Evolutionary conservation across 2,888 invertebrate genomes (phyloP).

Genomic region (Dusona sp.): DNA sequence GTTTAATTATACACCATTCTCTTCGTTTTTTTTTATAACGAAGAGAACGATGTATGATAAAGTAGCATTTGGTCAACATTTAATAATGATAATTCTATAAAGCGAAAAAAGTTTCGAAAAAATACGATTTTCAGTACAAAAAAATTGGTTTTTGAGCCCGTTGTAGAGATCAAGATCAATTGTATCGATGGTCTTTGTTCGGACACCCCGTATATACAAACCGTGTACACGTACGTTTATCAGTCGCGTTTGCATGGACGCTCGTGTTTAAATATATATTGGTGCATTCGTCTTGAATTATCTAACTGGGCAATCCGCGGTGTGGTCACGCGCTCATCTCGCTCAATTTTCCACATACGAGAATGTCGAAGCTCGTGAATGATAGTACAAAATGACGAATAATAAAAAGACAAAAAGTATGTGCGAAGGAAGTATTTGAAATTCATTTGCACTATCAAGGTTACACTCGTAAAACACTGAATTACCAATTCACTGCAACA

Average conservation of each 20-base stretch:
- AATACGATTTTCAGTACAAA: no score
- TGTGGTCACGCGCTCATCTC: constrained; percentile 41
- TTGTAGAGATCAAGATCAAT: no score
- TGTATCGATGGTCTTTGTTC: neutral
- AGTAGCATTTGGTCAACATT: no score
- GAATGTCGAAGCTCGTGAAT: neutral
- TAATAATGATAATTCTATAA: no score
- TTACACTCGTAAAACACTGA: constrained; percentile 34
- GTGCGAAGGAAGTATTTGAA: neutral
- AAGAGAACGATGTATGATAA: no score
- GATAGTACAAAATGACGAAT: neutral
- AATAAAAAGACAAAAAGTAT: neutral
- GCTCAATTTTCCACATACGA: constrained; percentile 25
- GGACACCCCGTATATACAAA: neutral
- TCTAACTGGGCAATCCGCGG: constrained; percentile 23
- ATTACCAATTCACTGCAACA: constrained; percentile 12
- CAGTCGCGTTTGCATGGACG: neutral
- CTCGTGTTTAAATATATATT: neutral
- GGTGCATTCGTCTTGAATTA: constrained; percentile 42
- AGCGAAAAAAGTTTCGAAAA: no score
- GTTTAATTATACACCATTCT: no score
- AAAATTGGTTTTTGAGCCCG: no score
- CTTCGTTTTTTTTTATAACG: no score
- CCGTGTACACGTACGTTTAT: neutral
- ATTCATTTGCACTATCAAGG: constrained; percentile 24